Percentiles rank a stretch among this genome's conserved stretches.
phyloP scores from a whole-genome alignment of 2,113 vertebrate species.

The Raja brachyura region DNA sequence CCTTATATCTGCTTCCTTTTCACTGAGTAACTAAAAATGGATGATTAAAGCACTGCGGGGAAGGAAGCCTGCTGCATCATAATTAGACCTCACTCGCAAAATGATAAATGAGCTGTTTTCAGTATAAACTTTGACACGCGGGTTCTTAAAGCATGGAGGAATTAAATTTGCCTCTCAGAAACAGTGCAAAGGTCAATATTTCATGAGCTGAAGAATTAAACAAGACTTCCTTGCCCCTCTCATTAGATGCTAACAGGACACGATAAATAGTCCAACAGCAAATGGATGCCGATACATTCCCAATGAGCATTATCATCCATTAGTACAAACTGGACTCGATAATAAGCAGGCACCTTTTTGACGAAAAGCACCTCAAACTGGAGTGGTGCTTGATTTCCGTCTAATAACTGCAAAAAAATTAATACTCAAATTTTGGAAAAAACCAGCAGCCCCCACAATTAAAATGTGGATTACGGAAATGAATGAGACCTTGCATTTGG shows the following conservation, averaged over 20 bases:
- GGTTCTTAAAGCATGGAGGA: neutral
- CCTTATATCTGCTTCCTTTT: neutral
- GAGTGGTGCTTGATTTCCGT: no score
- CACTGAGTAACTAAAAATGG: neutral
- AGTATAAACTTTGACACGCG: neutral
- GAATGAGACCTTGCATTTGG: no score
- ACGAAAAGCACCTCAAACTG: neutral
- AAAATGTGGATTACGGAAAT: no score
- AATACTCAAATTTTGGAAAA: no score
- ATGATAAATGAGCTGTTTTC: neutral
- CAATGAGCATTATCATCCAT: neutral
- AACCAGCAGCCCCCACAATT: no score
- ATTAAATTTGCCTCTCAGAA: neutral
- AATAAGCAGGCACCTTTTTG: neutral
- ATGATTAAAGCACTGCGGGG: neutral
- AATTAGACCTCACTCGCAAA: neutral
- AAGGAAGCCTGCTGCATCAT: neutral
- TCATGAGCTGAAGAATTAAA: neutral
- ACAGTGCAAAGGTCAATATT: neutral
- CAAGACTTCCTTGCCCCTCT: no score
- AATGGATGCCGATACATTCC: neutral
- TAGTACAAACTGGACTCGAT: neutral
- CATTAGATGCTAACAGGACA: neutral
- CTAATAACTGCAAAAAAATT: no score
- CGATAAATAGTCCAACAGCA: neutral